These are phyloP conservation scores for Arbacia lixula DNA, from an alignment of 53 echinoderm and acorn worm species.

Conservation along the genomic window DNA sequence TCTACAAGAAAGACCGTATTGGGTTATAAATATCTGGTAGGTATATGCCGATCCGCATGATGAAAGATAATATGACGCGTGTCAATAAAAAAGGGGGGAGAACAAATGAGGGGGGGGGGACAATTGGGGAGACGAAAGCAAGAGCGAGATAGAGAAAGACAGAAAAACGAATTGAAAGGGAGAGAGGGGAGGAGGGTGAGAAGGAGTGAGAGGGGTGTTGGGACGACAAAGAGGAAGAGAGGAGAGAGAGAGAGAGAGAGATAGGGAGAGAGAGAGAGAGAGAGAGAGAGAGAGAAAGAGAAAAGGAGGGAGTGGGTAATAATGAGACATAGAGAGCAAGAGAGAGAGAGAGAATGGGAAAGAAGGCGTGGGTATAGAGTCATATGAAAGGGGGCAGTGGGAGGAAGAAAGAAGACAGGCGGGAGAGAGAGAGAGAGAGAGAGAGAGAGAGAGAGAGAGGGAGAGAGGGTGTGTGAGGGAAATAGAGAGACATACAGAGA, in stretches of 20 bases:
- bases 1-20: too few species aligned
- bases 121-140: too few species aligned
- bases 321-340: background rate
- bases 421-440: background rate
- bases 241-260: background rate
- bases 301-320: background rate
- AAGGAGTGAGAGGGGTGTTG: fast-evolving
- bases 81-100: too few species aligned
- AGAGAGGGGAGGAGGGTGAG: background rate
- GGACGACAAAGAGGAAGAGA: background rate
- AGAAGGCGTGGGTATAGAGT: background rate
- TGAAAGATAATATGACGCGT: too few species aligned
- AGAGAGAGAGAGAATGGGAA: background rate
- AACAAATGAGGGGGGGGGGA: too few species aligned
- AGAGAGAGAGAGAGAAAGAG: background rate
- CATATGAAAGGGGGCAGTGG: background rate
- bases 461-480: background rate
- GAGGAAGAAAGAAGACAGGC: background rate
- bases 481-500: background rate
- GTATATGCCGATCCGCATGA: too few species aligned
- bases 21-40: too few species aligned
- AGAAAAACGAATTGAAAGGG: too few species aligned
- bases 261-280: background rate
- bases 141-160: too few species aligned
- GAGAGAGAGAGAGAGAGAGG: background rate